Evolutionary conservation across 2,113 vertebrate species (phyloP).

Genomic region (Mungos mungo): DNA sequence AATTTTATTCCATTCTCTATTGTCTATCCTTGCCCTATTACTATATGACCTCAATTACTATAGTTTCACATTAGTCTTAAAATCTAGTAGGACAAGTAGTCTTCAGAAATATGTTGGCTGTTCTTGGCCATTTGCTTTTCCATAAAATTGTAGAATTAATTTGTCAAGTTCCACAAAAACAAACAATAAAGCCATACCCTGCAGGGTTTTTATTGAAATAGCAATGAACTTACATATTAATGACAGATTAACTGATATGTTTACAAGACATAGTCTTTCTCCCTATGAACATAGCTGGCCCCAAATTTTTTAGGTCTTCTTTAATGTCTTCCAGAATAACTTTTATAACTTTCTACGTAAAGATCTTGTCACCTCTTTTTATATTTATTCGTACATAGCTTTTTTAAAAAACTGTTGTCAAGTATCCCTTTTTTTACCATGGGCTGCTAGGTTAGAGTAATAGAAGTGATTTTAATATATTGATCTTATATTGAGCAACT

Average conservation of each 20-base stretch:
- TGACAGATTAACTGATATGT: background rate
- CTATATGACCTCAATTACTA: background rate
- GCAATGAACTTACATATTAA: conserved; percentile 7
- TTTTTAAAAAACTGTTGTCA: background rate
- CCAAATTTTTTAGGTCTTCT: background rate
- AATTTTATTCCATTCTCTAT: background rate
- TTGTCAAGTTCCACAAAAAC: conserved; percentile 25
- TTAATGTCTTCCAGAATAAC: background rate
- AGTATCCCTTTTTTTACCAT: conserved; percentile 2
- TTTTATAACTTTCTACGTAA: conserved; percentile 14
- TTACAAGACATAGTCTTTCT: background rate
- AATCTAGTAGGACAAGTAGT: background rate
- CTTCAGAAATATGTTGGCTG: conserved; percentile 22
- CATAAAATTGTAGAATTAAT: conserved; percentile 39
- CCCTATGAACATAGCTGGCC: background rate
- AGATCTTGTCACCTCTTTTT: background rate
- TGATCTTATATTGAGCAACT: background rate
- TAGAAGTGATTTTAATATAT: background rate
- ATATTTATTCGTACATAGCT: background rate
- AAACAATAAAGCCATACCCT: background rate
- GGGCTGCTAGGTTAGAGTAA: background rate
- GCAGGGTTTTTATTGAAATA: background rate
- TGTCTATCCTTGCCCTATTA: background rate
- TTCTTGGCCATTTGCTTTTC: background rate
- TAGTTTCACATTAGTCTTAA: background rate